A percentile compares a stretch with the other conserved stretches of the same genome.
These are phyloP conservation scores for Apodemus agrarius DNA, from an alignment of 2,797 vertebrate genomes.

Conservation along the genomic window DNA sequence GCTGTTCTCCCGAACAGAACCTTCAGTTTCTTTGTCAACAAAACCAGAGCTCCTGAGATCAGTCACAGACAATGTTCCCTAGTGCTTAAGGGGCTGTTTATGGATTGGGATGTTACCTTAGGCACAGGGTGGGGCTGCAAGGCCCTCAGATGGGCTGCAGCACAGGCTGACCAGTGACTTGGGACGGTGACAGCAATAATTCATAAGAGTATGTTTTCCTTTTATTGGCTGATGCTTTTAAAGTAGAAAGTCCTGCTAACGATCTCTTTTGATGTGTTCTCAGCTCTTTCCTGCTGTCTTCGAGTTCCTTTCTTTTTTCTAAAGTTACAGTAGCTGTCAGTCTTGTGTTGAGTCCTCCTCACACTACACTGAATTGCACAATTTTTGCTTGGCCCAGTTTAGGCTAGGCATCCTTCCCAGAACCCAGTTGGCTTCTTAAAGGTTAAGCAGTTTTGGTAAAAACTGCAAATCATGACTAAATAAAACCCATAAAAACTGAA, in stretches of 20 bases:
- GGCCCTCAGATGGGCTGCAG: background rate
- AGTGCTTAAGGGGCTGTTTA: background rate
- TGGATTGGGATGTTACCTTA: background rate
- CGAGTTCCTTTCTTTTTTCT: conserved; percentile 55
- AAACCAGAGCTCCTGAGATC: background rate
- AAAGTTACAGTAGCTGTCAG: conserved; percentile 54
- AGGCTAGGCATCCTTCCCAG: conserved; percentile 66
- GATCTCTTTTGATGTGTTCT: background rate
- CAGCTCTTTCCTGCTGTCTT: background rate
- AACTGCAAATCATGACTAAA: conserved; percentile 60
- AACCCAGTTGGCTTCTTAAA: conserved; percentile 74
- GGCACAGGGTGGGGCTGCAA: background rate
- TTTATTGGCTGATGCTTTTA: background rate
- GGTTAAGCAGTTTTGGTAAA: conserved; percentile 72
- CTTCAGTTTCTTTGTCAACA: conserved; percentile 45
- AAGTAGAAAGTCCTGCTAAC: background rate
- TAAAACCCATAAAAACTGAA: conserved; percentile 72
- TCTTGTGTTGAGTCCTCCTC: conserved; percentile 5
- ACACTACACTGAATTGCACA: conserved; percentile 45
- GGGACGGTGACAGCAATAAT: background rate
- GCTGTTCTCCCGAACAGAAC: background rate
- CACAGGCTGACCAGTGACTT: background rate
- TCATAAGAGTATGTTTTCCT: background rate
- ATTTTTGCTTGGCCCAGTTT: conserved; percentile 52
- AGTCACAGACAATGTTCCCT: background rate